Evolutionary conservation across 2,888 invertebrate genomes (phyloP).

Genomic region (Polyommatus icarus): DNA sequence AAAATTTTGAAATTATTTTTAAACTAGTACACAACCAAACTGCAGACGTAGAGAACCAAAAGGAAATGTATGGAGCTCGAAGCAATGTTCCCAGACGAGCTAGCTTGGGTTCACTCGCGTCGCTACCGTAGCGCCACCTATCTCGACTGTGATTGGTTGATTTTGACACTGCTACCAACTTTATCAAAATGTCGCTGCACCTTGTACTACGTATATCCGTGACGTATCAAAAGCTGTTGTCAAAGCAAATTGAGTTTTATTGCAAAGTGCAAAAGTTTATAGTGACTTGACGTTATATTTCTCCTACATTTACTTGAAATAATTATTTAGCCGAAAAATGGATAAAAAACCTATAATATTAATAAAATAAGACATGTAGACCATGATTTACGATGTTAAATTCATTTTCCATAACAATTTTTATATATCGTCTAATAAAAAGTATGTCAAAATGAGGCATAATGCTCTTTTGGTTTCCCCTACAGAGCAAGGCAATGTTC

Average conservation of each 20-base stretch:
- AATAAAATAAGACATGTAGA: slow-evolving; percentile 35
- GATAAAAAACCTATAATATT: slow-evolving; percentile 50
- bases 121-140: slow-evolving; percentile 73
- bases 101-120: slow-evolving; percentile 78
- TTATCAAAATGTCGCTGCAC: slow-evolving; percentile 50
- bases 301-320: slow-evolving; percentile 71
- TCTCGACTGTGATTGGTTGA: slow-evolving; percentile 63
- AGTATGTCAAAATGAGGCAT: slow-evolving; percentile 76
- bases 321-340: slow-evolving; percentile 58
- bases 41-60: slow-evolving; percentile 80
- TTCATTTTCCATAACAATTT: slow-evolving; percentile 54
- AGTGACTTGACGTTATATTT: slow-evolving; percentile 43
- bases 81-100: slow-evolving; percentile 77
- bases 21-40: slow-evolving; percentile 80
- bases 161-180: slow-evolving; percentile 62
- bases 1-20: slow-evolving; percentile 80
- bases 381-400: slow-evolving; percentile 41
- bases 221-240: slow-evolving; percentile 49
- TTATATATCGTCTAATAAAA: slow-evolving; percentile 59
- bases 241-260: slow-evolving; percentile 51
- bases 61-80: slow-evolving; percentile 81
- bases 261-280: fast-evolving
- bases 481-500: slow-evolving; percentile 68
- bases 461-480: slow-evolving; percentile 64
- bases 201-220: slow-evolving; percentile 78